Evolutionary conservation across 2,888 invertebrate species (phyloP), one percentile per base, ranked within the genome.

Genomic region (Leptodirus hochenwartii): DNA sequence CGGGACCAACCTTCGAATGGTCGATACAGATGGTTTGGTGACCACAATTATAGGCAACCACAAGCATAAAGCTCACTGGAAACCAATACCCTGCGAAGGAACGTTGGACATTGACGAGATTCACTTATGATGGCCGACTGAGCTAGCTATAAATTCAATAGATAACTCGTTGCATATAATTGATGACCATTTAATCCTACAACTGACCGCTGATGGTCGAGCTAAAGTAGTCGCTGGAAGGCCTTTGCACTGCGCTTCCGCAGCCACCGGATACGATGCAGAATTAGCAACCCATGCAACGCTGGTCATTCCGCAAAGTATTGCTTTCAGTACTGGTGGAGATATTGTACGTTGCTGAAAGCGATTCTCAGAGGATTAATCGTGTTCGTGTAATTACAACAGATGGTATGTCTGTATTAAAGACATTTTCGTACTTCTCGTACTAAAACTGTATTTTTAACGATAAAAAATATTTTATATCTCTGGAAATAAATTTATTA

Each of bases 151-250:
- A 17, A 91, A 90, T 53, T 93, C 93, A 0, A 58, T 93, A 30
- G 93, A 95, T 50, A 88, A 91, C 51, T 81, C 87, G 0, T 59
- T 98, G 15, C 88, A 95, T 51, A 87, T 98, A 41, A 84, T 96
- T 29, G 96, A 96, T 46, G 88, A 90, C 47, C 91, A 91, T 48
- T 87, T 91, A 80, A 82, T 87, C 28, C 61, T 93, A 9, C 82
- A 90, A 48, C 64, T 93, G 58, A 90, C 91, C 2, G 74, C 80
- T 0, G 90, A 91, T 53, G 82, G 87, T 9, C 64, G 88, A 32
- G 81, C 91, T 0, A 81, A 88, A 43, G 85, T 93, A 0, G 78
- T 93, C 10, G 93, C 91, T 4, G 95, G 95, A 4, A 68, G 87
- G 29, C 91, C 93, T 0, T 61, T 90, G 2, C 91, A 93, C 49